Base-by-base conservation (phyloP, 1,140 invertebrate species). In the Rhagoletis zephyria region DNA sequence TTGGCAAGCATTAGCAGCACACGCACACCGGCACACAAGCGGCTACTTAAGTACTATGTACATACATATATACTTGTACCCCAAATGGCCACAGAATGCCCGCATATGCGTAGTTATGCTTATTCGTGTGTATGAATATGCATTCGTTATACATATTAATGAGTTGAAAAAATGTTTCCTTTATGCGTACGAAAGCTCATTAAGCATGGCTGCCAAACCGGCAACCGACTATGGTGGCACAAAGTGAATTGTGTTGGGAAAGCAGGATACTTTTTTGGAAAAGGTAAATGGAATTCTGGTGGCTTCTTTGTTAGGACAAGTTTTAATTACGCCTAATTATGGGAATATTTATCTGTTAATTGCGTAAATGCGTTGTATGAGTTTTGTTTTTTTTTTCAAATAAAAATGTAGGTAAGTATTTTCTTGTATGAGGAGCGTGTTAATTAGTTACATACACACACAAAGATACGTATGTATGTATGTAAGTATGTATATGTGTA, bases 301-400 rank as follows among this genome's bases (percentile, higher is more conserved):
- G 42, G 16, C 48, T 30, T 51, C 74, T 81, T 81, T 81, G 48
- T 56, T 81, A 56, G 45, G 74, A 51, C 6, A 10, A 81, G 48
- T 81, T 81, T 81, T 81, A 81, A 81, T 81, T 81, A 48, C 74
- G 48, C 42, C 74, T 56, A 81, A 19, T 81, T 81, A 81, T 81
- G 74, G 74, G 48, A 81, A 56, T 81, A 56, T 30, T 30, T 30
- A 30, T 81, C 74, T 81, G 74, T 56, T 81, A 81, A 81, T 81
- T 81, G 48, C 48, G 19, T 30, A 30, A 30, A 30, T 30, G 30
- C 30, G 30, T 30, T 30, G 30, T 30, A 30, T 30, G 30, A 30
- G 30, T 2, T 16, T 51, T 3, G 10, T 56, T 81, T 81, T 56
- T 81, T 19, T 56, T 64, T 12, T 56, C 10, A 56, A 7, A 56